Conservation (phyloP, 2,797 vertebrate genomes). For the Siniperca undulata region DNA sequence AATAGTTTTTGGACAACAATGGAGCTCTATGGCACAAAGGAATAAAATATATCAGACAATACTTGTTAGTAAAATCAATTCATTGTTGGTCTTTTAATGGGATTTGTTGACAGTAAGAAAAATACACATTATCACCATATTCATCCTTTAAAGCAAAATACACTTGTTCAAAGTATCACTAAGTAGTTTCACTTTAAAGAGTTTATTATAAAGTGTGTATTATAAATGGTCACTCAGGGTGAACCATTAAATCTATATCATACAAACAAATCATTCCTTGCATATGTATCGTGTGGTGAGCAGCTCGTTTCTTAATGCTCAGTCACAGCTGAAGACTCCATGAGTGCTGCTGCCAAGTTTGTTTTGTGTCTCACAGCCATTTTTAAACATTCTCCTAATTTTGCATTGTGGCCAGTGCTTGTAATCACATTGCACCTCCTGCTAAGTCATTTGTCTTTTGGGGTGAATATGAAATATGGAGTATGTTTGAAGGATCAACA, state of each 20-base stretch:
- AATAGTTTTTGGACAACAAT: background rate
- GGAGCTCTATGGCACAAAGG: background rate
- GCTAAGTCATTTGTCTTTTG: background rate
- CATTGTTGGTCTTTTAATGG: background rate
- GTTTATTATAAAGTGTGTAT: background rate
- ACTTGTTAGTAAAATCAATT: background rate
- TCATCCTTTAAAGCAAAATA: background rate
- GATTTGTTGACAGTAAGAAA: slow-evolving; percentile 14
- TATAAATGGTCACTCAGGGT: slow-evolving; percentile 28
- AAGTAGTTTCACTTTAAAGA: slow-evolving; percentile 22
- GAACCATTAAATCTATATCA: background rate
- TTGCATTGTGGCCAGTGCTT: background rate
- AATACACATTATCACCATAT: background rate
- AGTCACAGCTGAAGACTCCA: background rate
- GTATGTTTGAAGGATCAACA: slow-evolving; percentile 23
- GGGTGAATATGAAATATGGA: background rate
- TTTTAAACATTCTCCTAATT: background rate
- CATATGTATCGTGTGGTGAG: background rate
- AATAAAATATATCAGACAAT: background rate
- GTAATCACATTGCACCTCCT: background rate
- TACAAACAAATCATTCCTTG: background rate
- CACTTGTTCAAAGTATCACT: background rate
- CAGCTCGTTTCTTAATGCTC: slow-evolving; percentile 3
- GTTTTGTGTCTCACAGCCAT: background rate
- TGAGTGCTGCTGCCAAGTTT: background rate